A percentile compares a stretch with the other conserved stretches of the same genome.
phyloP scores from a whole-genome alignment of 2,888 invertebrate species.

The Caenorhabditis sp. region DNA sequence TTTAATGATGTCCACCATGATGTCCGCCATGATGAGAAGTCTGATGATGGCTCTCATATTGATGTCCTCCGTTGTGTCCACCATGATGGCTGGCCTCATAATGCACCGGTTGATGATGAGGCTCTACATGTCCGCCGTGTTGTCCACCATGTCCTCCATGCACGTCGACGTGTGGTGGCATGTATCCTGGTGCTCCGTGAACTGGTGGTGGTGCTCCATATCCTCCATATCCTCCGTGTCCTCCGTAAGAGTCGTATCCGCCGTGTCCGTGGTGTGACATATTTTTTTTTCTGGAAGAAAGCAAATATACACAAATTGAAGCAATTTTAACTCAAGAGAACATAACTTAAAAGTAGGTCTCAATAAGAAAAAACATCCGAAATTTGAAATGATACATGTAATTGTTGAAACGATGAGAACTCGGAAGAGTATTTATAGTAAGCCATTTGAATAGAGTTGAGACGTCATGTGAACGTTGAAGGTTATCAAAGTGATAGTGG shows the following conservation, averaged over 20 bases:
- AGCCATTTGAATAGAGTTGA: not conserved
- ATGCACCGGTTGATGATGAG: slow-evolving; percentile 6
- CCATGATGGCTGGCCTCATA: slow-evolving; percentile 2
- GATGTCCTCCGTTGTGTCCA: slow-evolving; percentile 27
- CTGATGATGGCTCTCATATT: slow-evolving; percentile 10
- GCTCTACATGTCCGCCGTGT: not conserved
- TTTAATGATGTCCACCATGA: slow-evolving; percentile 16
- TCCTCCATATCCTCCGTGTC: slow-evolving; percentile 8
- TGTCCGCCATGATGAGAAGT: slow-evolving; percentile 23
- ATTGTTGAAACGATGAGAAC: not conserved
- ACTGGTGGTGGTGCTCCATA: slow-evolving; percentile 50
- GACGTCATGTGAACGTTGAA: slow-evolving; percentile 29
- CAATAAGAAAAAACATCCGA: not conserved
- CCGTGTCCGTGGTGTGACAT: slow-evolving; percentile 57
- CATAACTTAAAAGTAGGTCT: not conserved
- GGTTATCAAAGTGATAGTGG: slow-evolving; percentile 30
- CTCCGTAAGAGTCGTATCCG: slow-evolving; percentile 16
- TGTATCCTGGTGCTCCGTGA: slow-evolving; percentile 47
- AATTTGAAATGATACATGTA: not conserved
- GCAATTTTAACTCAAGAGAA: not conserved
- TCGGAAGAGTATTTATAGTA: slow-evolving; percentile 34
- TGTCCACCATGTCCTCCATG: slow-evolving; percentile 16
- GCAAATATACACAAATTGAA: too few relatives aligned
- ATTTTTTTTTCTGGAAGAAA: slow-evolving; percentile 9
- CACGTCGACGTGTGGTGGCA: slow-evolving; percentile 27